Evolutionary conservation across 1,140 invertebrate species (phyloP), one percentile per base, ranked within the genome.

Genomic region (Colletes gigas): DNA sequence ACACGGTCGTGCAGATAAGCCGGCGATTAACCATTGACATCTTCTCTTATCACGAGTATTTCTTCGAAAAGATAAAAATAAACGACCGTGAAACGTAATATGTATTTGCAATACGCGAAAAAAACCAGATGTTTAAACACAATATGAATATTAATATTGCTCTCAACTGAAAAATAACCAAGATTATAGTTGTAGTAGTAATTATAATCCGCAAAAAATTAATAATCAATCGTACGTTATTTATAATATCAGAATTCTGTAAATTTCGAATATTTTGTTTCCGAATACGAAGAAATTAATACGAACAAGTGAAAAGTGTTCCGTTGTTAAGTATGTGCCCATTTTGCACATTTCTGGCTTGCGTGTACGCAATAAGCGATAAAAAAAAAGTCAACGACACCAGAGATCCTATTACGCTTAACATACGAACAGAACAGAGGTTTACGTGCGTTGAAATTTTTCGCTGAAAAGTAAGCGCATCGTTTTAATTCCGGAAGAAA

Each of bases 301-400:
- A n/a, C 3, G 17, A n/a, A 19, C 6, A n/a, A 47, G 14, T 5
- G 5, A 0, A n/a, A 55, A 4, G 19, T 19, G 7, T 39, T 62
- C 7, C 19, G 4, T 41, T 17, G 1, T 41, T 19, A 21, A 83
- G 55, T 55, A 74, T 73, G 30, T 30, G 81, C 57, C 9, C 44
- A 44, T 17, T 2, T 55, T 19, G 83, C 70, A 67, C 19, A 84
- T 84, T 84, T 9, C 14, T 4, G 8, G 50, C 17, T 10, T 60
- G 21, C 44, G 14, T 41, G 3, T 47, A 69, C 44, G 52, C 74
- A 55, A 65, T 10, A 39, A 83, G 55, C 69, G 39, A 41, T 19
- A 30, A 21, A 10, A 15, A 10, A 15, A 30, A 66, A 66, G n/a
- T 4, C 39, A 57, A 41, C 12, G 66, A 83, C 59, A 44, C 15